These are phyloP conservation scores for Potorous gilbertii DNA, from an alignment of 2,797 vertebrate genomes.

Conservation along the genomic window DNA sequence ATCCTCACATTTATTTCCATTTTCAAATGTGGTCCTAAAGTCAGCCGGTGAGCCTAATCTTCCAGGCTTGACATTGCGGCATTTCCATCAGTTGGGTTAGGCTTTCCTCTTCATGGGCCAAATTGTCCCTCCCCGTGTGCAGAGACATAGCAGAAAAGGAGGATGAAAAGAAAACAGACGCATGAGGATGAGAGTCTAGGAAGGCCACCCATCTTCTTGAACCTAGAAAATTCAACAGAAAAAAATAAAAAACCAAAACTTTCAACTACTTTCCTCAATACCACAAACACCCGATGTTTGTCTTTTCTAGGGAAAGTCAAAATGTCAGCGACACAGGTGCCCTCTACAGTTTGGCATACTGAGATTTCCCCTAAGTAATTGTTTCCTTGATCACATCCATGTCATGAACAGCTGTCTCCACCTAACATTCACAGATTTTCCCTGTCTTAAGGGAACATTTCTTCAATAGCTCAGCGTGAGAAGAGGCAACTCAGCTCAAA, in stretches of 20 bases:
- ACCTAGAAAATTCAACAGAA: neutral
- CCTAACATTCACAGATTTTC: neutral
- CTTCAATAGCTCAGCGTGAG: neutral
- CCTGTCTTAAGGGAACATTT: neutral
- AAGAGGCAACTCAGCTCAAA: neutral
- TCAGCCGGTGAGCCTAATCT: neutral
- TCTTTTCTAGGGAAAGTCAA: constrained; percentile 6
- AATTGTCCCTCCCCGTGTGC: neutral
- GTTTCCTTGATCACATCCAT: neutral
- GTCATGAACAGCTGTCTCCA: neutral
- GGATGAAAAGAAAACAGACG: neutral
- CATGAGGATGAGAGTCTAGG: neutral
- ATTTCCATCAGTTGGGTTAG: neutral
- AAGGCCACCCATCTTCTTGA: neutral
- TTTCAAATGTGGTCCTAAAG: constrained; percentile 1
- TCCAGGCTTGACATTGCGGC: constrained; percentile 16
- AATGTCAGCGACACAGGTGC: neutral
- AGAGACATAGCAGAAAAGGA: neutral
- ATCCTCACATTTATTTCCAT: constrained; percentile 15
- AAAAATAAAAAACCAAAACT: neutral
- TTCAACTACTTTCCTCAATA: neutral
- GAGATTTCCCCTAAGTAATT: neutral
- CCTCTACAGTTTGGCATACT: neutral
- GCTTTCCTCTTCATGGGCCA: constrained; percentile 12
- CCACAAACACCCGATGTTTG: neutral